phyloP scores from a whole-genome alignment of 2,113 vertebrate genomes.

The Polypterus bichir region DNA sequence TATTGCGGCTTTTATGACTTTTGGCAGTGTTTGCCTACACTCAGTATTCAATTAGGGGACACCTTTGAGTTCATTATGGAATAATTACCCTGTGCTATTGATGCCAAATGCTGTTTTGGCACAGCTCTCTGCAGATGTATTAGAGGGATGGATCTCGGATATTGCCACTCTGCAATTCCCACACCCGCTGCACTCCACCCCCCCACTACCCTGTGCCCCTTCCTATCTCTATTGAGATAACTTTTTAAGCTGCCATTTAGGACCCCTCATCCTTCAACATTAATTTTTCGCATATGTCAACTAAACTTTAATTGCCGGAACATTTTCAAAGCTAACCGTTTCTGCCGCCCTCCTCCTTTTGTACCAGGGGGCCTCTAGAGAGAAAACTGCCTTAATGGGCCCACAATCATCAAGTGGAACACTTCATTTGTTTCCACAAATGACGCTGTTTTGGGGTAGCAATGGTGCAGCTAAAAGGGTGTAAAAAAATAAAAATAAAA shows the following conservation, averaged over 20 bases:
- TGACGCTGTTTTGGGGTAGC: no score
- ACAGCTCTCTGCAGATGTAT: conserved; percentile 68
- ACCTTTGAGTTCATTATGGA: conserved; percentile 82
- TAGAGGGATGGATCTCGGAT: conserved; percentile 63
- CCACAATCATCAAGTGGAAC: no score
- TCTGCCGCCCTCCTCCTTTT: background rate
- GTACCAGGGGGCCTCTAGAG: no score
- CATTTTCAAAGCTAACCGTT: background rate
- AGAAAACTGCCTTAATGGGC: no score
- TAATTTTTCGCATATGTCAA: background rate
- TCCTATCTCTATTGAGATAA: background rate
- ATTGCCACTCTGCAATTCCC: conserved; percentile 48
- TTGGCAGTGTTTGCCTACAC: conserved; percentile 63
- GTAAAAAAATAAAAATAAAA: no score
- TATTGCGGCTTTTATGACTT: conserved; percentile 65
- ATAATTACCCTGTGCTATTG: conserved; percentile 72
- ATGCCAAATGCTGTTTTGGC: conserved; percentile 83
- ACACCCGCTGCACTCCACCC: conserved; percentile 48
- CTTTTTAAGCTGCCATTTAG: conserved; percentile 4
- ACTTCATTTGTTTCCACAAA: no score
- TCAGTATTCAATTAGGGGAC: conserved; percentile 82
- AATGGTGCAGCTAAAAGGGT: no score
- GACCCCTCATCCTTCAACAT: background rate
- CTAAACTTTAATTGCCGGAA: conserved; percentile 6
- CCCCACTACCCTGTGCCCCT: conserved; percentile 11